These are phyloP conservation scores for Leiothrix lutea DNA, from an alignment of 2,113 vertebrate species.

Conservation along the genomic window DNA sequence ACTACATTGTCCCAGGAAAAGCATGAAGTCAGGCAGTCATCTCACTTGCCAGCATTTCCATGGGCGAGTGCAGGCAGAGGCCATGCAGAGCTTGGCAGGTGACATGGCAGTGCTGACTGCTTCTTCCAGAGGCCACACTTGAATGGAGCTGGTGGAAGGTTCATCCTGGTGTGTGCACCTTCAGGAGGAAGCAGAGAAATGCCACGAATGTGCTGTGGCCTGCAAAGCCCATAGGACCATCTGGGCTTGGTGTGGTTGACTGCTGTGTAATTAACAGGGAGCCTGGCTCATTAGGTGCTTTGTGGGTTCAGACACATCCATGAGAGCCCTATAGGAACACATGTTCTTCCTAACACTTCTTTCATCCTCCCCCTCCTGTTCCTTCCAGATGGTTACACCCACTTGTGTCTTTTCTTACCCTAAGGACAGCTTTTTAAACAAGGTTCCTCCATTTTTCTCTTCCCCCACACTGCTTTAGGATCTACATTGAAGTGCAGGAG, in stretches of 20 bases:
- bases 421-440: constrained; percentile 54
- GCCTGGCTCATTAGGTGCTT: neutral
- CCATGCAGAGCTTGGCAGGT: neutral
- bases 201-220: neutral
- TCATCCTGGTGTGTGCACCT: neutral
- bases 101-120: neutral
- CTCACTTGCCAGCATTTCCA: neutral
- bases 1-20: neutral
- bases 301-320: constrained; percentile 14
- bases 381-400: constrained; percentile 64
- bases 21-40: neutral
- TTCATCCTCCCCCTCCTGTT: constrained; percentile 54
- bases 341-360: constrained; percentile 51
- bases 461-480: neutral
- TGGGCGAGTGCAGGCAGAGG: neutral
- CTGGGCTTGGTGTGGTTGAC: neutral
- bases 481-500: neutral
- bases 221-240: neutral
- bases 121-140: neutral
- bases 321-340: constrained; percentile 43
- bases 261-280: constrained; percentile 3
- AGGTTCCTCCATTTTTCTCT: constrained; percentile 16
- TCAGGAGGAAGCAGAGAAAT: neutral
- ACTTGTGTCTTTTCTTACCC: constrained; percentile 67
- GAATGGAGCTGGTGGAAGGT: neutral